Conservation (phyloP, 2,797 vertebrate species). For the Pseudochromis fuscus region DNA sequence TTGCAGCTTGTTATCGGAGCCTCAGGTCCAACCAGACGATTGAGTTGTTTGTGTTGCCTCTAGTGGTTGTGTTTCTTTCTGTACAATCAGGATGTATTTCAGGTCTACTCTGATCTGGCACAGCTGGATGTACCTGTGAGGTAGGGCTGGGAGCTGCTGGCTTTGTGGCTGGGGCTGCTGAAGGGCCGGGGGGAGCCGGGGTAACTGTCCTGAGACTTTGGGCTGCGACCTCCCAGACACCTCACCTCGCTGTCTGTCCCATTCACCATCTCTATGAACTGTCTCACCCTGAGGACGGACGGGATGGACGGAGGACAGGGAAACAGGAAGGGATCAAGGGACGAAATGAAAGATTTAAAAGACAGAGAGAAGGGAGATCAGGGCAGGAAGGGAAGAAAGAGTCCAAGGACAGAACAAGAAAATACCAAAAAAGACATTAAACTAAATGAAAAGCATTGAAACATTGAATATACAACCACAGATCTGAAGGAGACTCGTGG, state of each 20-base stretch:
- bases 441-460: too few species aligned
- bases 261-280: slow-evolving; percentile 99
- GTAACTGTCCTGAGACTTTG: slow-evolving; percentile 97
- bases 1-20: too few species aligned
- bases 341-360: too few species aligned
- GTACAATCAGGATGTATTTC: too few species aligned
- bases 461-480: too few species aligned
- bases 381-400: too few species aligned
- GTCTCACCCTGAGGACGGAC: slow-evolving; percentile 88
- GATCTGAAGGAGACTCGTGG: too few species aligned
- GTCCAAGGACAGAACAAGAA: neutral
- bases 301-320: neutral
- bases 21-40: too few species aligned
- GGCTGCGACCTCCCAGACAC: slow-evolving; percentile 93
- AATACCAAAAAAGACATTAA: neutral
- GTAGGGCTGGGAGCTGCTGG: slow-evolving; percentile 89
- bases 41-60: too few species aligned
- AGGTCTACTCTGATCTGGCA: too few species aligned
- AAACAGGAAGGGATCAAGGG: neutral
- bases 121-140: slow-evolving; percentile 78
- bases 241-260: slow-evolving; percentile 97
- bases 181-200: slow-evolving; percentile 93
- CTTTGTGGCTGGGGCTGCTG: slow-evolving; percentile 92
- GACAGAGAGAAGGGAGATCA: neutral
- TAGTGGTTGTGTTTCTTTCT: too few species aligned